phyloP scores from a whole-genome alignment of 2,888 invertebrate genomes.

The Aethes cnicana region DNA sequence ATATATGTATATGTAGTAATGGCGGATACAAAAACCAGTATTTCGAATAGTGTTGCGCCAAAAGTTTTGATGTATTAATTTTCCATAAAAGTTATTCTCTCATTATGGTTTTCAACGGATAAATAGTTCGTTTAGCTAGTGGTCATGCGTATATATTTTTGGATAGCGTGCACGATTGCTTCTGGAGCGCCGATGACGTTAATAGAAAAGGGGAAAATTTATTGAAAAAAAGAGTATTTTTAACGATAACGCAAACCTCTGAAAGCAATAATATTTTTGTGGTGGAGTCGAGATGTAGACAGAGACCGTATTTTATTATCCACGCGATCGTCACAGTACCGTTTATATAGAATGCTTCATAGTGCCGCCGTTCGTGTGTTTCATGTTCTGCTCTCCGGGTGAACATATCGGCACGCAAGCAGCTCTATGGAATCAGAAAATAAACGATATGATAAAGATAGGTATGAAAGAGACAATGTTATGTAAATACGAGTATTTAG shows the following conservation, averaged over 20 bases:
- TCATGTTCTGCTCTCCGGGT: slow-evolving; percentile 38
- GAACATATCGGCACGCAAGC: not conserved
- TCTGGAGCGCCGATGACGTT: slow-evolving; percentile 60
- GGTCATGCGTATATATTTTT: slow-evolving; percentile 80
- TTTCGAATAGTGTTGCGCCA: slow-evolving; percentile 80
- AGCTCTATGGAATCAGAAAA: too few relatives aligned
- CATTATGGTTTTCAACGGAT: slow-evolving; percentile 56
- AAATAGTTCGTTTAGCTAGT: slow-evolving; percentile 79
- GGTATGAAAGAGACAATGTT: too few relatives aligned
- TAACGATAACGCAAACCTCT: slow-evolving; percentile 69
- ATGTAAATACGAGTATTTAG: too few relatives aligned
- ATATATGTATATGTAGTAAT: slow-evolving; percentile 81
- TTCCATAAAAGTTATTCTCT: slow-evolving; percentile 74
- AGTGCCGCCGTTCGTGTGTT: slow-evolving; percentile 63
- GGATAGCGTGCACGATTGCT: slow-evolving; percentile 78
- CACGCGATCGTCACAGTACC: slow-evolving; percentile 67
- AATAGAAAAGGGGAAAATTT: slow-evolving; percentile 45
- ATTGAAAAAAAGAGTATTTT: slow-evolving; percentile 61
- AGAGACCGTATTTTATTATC: slow-evolving; percentile 73
- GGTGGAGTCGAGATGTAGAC: slow-evolving; percentile 63
- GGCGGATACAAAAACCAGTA: slow-evolving; percentile 78
- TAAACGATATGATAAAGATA: too few relatives aligned
- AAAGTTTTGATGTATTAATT: slow-evolving; percentile 82
- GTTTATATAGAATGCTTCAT: slow-evolving; percentile 63
- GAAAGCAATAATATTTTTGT: slow-evolving; percentile 81